These are phyloP conservation scores for Cygnus atratus DNA, from an alignment of 2,113 vertebrate genomes.

Conservation along the genomic window DNA sequence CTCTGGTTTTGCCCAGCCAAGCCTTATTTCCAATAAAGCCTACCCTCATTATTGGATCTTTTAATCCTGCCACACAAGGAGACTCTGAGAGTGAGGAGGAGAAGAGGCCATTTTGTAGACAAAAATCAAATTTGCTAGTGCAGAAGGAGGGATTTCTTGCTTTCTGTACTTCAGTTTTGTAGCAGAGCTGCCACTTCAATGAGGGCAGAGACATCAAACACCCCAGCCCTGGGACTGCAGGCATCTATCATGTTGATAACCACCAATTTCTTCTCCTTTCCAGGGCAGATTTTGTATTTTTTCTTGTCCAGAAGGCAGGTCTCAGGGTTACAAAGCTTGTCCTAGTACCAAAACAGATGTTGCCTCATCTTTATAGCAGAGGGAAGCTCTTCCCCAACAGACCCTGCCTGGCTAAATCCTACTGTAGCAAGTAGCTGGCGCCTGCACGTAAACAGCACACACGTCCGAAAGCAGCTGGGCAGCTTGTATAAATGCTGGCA, in stretches of 20 bases:
- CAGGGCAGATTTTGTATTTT: not conserved
- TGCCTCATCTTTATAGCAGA: not conserved
- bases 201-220: not conserved
- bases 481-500: slow-evolving; percentile 13
- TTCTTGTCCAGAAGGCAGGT: not conserved
- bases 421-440: slow-evolving; percentile 32
- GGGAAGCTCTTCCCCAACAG: not conserved
- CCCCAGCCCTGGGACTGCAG: not conserved
- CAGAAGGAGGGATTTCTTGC: not conserved
- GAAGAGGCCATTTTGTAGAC: not conserved
- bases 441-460: slow-evolving; percentile 11
- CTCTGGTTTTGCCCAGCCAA: not conserved
- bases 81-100: not conserved
- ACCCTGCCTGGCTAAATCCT: not conserved
- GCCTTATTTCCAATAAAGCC: not conserved
- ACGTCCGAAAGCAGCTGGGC: not conserved
- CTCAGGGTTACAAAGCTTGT: not conserved
- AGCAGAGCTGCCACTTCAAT: not conserved
- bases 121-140: not conserved
- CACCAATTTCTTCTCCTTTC: not conserved
- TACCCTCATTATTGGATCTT: not conserved
- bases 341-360: not conserved
- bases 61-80: not conserved
- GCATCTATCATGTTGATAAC: not conserved
- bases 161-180: not conserved